phyloP scores from a whole-genome alignment of 2,888 invertebrate species.

The Catocala nupta region DNA sequence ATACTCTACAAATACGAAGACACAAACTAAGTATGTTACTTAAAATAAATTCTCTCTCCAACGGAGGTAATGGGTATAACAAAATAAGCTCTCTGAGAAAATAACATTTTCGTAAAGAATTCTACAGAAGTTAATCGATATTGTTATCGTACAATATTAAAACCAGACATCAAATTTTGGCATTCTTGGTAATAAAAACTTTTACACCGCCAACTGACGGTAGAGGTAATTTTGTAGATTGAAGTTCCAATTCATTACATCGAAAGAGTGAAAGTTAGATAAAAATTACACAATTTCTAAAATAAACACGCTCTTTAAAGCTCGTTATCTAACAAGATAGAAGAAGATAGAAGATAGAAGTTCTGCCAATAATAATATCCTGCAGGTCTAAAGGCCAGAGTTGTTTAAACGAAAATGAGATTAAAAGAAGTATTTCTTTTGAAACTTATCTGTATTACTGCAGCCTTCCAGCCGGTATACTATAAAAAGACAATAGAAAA shows the following conservation, averaged over 20 bases:
- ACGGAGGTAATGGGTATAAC: background rate
- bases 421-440: constrained; percentile 68
- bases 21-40: background rate
- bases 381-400: constrained; percentile 50
- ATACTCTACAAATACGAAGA: background rate
- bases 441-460: constrained; percentile 68
- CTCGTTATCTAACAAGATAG: constrained; percentile 48
- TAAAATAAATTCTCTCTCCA: background rate
- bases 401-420: constrained; percentile 70
- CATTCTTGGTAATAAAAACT: constrained; percentile 39
- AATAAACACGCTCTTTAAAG: constrained; percentile 56
- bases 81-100: background rate
- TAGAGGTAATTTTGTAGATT: background rate
- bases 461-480: constrained; percentile 56
- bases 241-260: constrained; percentile 38
- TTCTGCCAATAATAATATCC: constrained; percentile 59
- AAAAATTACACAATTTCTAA: constrained; percentile 49
- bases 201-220: background rate
- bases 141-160: constrained; percentile 52
- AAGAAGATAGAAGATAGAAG: too few species aligned
- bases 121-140: constrained; percentile 22
- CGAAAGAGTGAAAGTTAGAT: constrained; percentile 43
- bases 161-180: constrained; percentile 51
- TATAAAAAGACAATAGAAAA: constrained; percentile 67
- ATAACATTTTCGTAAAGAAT: background rate